Conservation (phyloP, 2,797 vertebrate species). For the Esox lucius region DNA sequence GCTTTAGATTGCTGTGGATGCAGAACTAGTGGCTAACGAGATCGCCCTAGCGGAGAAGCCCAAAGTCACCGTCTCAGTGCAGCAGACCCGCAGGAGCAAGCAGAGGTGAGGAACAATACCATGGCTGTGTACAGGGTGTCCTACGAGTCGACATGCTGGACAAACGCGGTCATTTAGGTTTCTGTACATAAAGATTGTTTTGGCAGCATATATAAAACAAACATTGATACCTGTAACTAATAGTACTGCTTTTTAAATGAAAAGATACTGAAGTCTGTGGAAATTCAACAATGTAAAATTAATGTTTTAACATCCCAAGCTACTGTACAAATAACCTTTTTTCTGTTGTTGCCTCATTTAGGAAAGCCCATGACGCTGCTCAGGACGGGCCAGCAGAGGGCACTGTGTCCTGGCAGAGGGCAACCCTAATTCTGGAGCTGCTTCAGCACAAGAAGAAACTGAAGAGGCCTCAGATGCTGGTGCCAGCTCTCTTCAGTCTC, state of each 20-base stretch:
- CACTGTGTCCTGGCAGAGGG: constrained; percentile 81
- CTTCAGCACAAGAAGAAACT: constrained; percentile 98
- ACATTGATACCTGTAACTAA: too few relatives aligned
- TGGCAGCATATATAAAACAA: too few relatives aligned
- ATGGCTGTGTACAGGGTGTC: too few relatives aligned
- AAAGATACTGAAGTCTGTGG: too few relatives aligned
- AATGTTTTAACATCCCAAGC: neutral
- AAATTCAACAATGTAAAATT: too few relatives aligned
- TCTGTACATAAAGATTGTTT: too few relatives aligned
- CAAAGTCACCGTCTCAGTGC: constrained; percentile 75
- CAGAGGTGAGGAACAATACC: constrained; percentile 63
- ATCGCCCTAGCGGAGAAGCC: constrained; percentile 80
- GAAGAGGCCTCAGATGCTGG: constrained; percentile 77
- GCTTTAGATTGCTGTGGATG: constrained; percentile 83
- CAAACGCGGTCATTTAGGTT: too few relatives aligned
- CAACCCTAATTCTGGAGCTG: constrained; percentile 90
- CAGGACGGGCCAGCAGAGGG: constrained; percentile 55
- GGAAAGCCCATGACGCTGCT: constrained; percentile 72
- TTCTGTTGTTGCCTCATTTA: constrained; percentile 44
- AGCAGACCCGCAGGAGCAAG: constrained; percentile 85
- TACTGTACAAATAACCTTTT: neutral
- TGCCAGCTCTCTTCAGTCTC: constrained; percentile 87
- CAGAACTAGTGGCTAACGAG: constrained; percentile 85
- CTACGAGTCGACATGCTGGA: too few relatives aligned
- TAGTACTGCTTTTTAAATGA: too few relatives aligned